These are phyloP conservation scores for Malurus cyaneus DNA, from an alignment of 2,113 vertebrate species.

Conservation along the genomic window DNA sequence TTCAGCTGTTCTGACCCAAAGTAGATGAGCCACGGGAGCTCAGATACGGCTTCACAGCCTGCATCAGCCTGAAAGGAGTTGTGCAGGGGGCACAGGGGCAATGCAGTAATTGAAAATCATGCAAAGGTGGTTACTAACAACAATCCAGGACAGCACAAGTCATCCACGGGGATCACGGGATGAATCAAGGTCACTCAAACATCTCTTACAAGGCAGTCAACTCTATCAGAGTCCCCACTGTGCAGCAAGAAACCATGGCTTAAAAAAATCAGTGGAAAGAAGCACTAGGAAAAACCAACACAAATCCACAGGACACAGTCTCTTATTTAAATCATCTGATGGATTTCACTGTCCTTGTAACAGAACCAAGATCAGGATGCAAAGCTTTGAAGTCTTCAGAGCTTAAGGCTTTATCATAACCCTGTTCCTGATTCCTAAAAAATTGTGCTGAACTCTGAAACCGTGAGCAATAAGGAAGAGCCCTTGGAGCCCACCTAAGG, in stretches of 20 bases:
- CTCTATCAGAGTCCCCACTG: neutral
- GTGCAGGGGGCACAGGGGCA: neutral
- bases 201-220: neutral
- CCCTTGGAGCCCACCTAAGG: neutral
- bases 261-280: neutral
- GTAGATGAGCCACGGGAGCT: neutral
- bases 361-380: neutral
- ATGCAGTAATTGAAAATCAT: neutral
- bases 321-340: neutral
- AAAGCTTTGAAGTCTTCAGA: neutral
- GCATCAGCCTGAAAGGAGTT: neutral
- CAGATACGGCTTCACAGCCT: neutral
- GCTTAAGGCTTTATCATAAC: neutral
- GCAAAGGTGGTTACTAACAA: neutral
- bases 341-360: neutral
- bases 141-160: neutral
- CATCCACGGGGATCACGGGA: neutral
- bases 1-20: neutral
- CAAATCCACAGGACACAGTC: neutral
- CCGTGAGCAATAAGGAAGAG: neutral
- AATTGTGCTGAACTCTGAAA: neutral
- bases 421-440: neutral
- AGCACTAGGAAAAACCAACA: neutral
- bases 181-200: neutral
- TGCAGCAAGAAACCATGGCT: rapidly evolving